Base-by-base conservation (phyloP, 2,113 vertebrate species). In the Rhinogobius similis region DNA sequence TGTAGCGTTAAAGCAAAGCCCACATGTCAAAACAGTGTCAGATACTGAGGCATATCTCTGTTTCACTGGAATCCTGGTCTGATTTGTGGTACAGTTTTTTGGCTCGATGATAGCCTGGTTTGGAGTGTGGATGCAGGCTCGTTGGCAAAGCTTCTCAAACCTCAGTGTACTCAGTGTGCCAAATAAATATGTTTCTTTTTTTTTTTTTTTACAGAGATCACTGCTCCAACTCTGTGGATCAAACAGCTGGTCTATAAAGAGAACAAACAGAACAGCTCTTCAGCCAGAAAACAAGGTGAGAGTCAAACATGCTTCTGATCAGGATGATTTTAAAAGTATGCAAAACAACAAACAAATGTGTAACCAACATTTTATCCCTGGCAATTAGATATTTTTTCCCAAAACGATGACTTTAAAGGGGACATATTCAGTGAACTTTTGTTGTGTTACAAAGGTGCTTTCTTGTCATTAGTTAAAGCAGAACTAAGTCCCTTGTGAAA, bases 141-240 rank as follows among this genome's bases (percentile, higher is more conserved):
- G 48, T 6, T 63, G 29, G 63, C 8, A 3, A 39, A 3, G 65
- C 70, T 39, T 12, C 75, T 50, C 44, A 36, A 66, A 77, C 36
- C 39, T 44, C 32, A 23, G 43, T n/a, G 29, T 12, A 32, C 3
- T 10, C 0, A n/a, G n/a, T 11, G 16, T 20, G 56, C 7, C 13
- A 24, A 70, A 13, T 58, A 18, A 52, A 53, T 24, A 18, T 62
- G 53, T 5, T 76, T 70, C 9, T 58, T 73, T 76, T 89, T 5
- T 76, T 70, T 7, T 58, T 73, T 76, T 89, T 14, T 65, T 90
- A 72, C 91, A 99, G 98, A 98, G 90, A 99, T 98, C 82, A 99
- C 97, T 14, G 96, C 96, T 65, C 96, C 97, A 0, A 99, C 96
- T 0, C 93, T 99, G 74, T 96, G 97, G 96, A 96, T 95, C 73